A percentile compares a stretch with the other conserved stretches of the same genome.
Conservation (phyloP, 2,888 invertebrate genomes). For the Sialis lutaria region DNA sequence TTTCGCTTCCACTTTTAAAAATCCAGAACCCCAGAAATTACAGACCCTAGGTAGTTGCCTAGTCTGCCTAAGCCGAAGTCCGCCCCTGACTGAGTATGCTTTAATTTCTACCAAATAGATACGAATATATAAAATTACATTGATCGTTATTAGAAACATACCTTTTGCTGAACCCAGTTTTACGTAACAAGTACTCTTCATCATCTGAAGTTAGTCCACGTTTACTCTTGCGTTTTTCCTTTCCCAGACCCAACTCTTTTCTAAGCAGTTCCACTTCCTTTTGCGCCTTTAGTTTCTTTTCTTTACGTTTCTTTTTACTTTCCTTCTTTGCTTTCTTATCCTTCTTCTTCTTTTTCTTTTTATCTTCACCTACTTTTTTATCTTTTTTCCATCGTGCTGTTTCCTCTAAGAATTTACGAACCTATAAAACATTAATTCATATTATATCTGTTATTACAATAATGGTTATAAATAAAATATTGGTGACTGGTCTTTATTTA, state of each 20-base stretch:
- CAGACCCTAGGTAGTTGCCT: neutral
- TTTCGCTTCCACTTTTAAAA: too few species aligned
- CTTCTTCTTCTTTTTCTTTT: conserved; percentile 37
- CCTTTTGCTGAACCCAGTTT: conserved; percentile 25
- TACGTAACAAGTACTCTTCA: conserved; percentile 28
- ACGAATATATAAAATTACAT: neutral
- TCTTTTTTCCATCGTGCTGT: conserved; percentile 63
- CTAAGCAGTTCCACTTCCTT: conserved; percentile 47
- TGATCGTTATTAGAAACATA: conserved; percentile 9
- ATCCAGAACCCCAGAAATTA: too few species aligned
- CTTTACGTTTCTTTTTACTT: conserved; percentile 55
- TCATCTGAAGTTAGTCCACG: conserved; percentile 22
- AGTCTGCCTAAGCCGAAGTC: neutral
- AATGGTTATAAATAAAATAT: too few species aligned
- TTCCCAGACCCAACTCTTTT: conserved; percentile 27
- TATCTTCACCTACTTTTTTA: conserved; percentile 44
- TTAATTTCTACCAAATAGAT: neutral
- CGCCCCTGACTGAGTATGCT: neutral
- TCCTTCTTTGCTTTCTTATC: conserved; percentile 48
- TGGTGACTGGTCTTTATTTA: too few species aligned
- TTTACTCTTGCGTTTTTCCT: conserved; percentile 19
- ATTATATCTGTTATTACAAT: too few species aligned
- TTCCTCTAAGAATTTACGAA: conserved; percentile 70
- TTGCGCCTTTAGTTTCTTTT: conserved; percentile 50
- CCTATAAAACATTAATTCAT: conserved; percentile 21